phyloP scores from a whole-genome alignment of 2,797 vertebrate genomes.

The Miichthys miiuy region DNA sequence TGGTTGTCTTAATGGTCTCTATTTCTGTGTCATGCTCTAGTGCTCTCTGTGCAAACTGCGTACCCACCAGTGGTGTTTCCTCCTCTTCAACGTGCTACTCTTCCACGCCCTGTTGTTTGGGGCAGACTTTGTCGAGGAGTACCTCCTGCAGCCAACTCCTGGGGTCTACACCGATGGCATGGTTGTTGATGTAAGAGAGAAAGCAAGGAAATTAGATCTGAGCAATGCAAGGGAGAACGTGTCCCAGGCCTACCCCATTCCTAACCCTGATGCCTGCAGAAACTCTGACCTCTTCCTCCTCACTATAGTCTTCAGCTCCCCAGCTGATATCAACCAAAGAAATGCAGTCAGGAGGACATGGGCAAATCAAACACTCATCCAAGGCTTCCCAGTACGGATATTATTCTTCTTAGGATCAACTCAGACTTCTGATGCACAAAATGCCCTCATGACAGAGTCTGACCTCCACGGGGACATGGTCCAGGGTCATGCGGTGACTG shows the following conservation, averaged over 20 bases:
- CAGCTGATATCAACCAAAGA: constrained; percentile 85
- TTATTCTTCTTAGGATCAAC: constrained; percentile 78
- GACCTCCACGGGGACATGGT: constrained; percentile 67
- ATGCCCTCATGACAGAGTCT: constrained; percentile 72
- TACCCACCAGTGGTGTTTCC: constrained; percentile 96
- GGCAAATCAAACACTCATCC: constrained; percentile 86
- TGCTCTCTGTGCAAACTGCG: constrained; percentile 88
- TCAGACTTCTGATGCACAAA: constrained; percentile 74
- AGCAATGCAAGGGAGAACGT: constrained; percentile 82
- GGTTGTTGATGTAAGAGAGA: constrained; percentile 87
- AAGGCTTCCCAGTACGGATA: constrained; percentile 71
- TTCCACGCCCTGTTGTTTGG: constrained; percentile 94
- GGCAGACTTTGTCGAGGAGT: constrained; percentile 93
- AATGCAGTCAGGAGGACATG: constrained; percentile 88
- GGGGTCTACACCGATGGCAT: constrained; percentile 85
- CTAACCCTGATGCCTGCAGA: constrained; percentile 80
- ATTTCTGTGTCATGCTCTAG: constrained; percentile 72
- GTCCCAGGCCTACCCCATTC: constrained; percentile 80
- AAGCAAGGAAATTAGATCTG: constrained; percentile 88
- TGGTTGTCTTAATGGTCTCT: neutral
- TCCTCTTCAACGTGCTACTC: constrained; percentile 91
- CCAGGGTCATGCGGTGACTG: constrained; percentile 74
- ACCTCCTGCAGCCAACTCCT: constrained; percentile 88
- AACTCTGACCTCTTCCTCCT: constrained; percentile 89
- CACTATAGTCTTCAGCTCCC: constrained; percentile 86